These are phyloP conservation scores for Montipora efflorescens DNA, from an alignment of 64 coral and sea anemone genomes.

Conservation along the genomic window DNA sequence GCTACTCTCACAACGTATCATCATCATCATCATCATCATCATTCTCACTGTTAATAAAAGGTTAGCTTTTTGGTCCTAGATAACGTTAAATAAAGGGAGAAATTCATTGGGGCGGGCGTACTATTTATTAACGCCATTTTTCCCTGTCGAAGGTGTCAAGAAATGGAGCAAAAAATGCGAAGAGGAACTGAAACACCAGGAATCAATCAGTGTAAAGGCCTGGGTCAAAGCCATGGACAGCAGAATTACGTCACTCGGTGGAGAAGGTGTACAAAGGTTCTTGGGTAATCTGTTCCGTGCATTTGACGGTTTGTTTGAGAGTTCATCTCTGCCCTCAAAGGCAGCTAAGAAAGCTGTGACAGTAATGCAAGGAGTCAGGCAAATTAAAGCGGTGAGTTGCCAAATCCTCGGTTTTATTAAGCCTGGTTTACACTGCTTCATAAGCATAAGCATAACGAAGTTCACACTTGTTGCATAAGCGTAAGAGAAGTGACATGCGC, in stretches of 20 bases:
- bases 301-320: slow-evolving; percentile 94
- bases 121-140: neutral
- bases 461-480: too few relatives aligned
- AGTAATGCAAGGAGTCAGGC: slow-evolving; percentile 80
- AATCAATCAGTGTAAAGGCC: slow-evolving; percentile 82
- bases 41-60: too few relatives aligned
- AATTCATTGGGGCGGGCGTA: too few relatives aligned
- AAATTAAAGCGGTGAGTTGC: slow-evolving; percentile 79
- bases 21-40: too few relatives aligned
- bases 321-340: slow-evolving; percentile 61
- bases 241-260: slow-evolving; percentile 89
- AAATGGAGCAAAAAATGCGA: slow-evolving; percentile 91
- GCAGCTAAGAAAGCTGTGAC: slow-evolving; percentile 75
- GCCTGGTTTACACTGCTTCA: too few relatives aligned
- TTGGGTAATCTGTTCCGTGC: slow-evolving; percentile 93
- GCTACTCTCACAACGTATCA: too few relatives aligned
- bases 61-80: too few relatives aligned
- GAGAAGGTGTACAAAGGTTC: slow-evolving; percentile 94
- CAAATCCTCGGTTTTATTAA: too few relatives aligned
- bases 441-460: too few relatives aligned
- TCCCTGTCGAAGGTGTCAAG: slow-evolving; percentile 68
- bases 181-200: slow-evolving; percentile 72
- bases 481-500: too few relatives aligned
- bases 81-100: too few relatives aligned
- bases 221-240: slow-evolving; percentile 97